phyloP scores from a whole-genome alignment of 2,797 vertebrate genomes.

The Micropoecilia bifurca region DNA sequence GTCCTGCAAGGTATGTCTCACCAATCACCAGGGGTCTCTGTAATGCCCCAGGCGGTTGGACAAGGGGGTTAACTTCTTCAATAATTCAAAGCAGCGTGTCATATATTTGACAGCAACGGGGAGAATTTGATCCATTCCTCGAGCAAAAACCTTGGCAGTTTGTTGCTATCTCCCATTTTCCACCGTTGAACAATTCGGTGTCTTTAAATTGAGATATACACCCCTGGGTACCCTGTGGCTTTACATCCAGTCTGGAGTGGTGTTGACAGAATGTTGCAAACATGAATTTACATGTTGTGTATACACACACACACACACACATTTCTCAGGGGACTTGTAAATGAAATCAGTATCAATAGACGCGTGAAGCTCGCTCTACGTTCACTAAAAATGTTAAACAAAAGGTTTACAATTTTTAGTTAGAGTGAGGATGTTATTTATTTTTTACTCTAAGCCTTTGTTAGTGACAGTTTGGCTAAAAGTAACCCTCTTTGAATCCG shows the following conservation, averaged over 20 bases:
- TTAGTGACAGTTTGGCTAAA: not conserved
- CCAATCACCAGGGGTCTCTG: constrained; percentile 1
- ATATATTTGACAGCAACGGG: not conserved
- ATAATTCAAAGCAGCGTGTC: constrained; percentile 5
- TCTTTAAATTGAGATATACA: constrained; percentile 8
- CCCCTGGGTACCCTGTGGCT: not conserved
- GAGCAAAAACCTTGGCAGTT: not conserved
- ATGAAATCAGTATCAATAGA: not conserved
- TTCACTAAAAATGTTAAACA: not conserved
- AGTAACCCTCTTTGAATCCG: not conserved
- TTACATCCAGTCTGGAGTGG: not conserved
- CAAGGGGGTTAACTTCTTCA: constrained; percentile 4
- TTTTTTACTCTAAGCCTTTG: not conserved
- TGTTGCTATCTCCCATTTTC: not conserved
- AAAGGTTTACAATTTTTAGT: not conserved
- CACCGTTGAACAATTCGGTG: not conserved
- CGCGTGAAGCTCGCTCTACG: not conserved
- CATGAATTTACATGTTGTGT: not conserved
- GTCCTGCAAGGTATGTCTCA: not conserved
- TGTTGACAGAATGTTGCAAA: not conserved
- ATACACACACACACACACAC: not conserved
- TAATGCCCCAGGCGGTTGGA: constrained; percentile 2
- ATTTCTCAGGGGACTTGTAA: not conserved
- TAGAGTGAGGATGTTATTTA: not conserved
- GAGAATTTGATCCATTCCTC: constrained; percentile 5